Percentiles rank a stretch among this genome's conserved stretches.
phyloP scores from a whole-genome alignment of 92 coral and sea anemone species.

The Parazoanthus atlanticus region DNA sequence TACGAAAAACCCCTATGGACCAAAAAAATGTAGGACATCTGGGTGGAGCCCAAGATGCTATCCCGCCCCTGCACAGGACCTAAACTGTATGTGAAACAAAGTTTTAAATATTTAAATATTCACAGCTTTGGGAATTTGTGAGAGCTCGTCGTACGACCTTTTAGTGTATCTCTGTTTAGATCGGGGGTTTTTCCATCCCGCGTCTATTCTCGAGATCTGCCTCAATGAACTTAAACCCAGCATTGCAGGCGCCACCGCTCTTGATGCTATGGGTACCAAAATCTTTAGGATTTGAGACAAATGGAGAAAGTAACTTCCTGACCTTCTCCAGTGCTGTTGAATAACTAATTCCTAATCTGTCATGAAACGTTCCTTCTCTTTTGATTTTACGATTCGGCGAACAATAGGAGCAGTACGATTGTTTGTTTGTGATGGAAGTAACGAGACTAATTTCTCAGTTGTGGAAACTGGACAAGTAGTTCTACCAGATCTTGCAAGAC shows the following conservation, averaged over 20 bases:
- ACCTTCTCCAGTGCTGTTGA: constrained; percentile 3
- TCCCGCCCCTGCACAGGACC: neutral
- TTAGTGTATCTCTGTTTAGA: neutral
- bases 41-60: neutral
- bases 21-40: neutral
- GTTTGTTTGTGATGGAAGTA: constrained; percentile 2
- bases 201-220: no score
- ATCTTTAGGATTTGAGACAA: neutral
- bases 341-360: neutral
- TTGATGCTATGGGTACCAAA: no score
- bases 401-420: neutral
- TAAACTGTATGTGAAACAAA: neutral
- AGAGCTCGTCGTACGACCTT: neutral
- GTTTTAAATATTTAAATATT: neutral
- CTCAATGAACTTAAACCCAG: no score
- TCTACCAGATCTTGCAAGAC: neutral
- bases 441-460: neutral
- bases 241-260: no score
- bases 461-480: neutral
- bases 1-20: neutral
- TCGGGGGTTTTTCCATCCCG: neutral
- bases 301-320: neutral
- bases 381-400: neutral
- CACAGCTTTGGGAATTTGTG: neutral
- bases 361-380: neutral